A percentile compares a stretch with the other conserved stretches of the same genome.
phyloP scores from a whole-genome alignment of 2,888 invertebrate species.

The Ommatoiulus sabulosus region DNA sequence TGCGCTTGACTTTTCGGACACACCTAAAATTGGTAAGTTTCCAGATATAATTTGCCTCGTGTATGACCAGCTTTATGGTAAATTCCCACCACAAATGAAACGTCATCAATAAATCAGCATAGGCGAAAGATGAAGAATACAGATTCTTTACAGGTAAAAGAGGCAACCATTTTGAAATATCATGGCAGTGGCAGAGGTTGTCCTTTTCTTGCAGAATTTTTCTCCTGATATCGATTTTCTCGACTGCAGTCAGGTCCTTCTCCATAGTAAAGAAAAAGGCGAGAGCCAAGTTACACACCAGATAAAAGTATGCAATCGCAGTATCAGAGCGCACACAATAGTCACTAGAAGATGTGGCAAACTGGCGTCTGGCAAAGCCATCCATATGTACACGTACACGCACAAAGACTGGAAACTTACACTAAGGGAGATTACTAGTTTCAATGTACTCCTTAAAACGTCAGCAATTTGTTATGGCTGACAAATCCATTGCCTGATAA shows the following conservation, averaged over 20 bases:
- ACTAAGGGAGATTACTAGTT: background rate
- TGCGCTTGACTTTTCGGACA: too few species aligned
- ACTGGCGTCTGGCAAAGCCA: background rate
- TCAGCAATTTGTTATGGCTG: background rate
- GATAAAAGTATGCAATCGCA: background rate
- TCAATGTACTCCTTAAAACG: background rate
- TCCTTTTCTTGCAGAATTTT: background rate
- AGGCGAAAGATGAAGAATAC: background rate
- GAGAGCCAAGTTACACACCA: background rate
- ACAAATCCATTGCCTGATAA: conserved; percentile 7
- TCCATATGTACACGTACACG: background rate
- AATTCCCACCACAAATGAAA: background rate
- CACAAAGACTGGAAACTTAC: background rate
- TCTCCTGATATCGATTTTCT: background rate
- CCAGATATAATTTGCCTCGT: too few species aligned
- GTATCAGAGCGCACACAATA: background rate
- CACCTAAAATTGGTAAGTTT: too few species aligned
- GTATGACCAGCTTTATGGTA: too few species aligned
- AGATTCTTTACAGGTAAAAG: background rate
- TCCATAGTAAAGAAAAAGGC: background rate
- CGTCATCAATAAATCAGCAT: background rate
- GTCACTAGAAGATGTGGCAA: background rate
- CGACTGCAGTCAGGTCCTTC: background rate
- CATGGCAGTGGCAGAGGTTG: conserved; percentile 3
- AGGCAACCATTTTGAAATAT: conserved; percentile 10